Evolutionary conservation across 1,140 invertebrate genomes (phyloP), one percentile per base, ranked within the genome.

Genomic region (Intoshia linei): DNA sequence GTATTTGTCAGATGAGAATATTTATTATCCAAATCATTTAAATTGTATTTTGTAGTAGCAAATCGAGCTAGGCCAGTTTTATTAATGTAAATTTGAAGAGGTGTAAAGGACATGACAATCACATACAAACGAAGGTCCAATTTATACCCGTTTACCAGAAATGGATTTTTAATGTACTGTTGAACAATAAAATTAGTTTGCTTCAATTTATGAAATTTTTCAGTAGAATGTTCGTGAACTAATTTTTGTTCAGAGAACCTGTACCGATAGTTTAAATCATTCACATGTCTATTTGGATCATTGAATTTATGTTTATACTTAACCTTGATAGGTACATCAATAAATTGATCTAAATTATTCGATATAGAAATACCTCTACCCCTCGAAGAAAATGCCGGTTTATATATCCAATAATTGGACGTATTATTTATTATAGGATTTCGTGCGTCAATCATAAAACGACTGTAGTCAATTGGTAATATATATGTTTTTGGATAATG

Each of bases 1-100:
- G 72, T 73, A 52, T 84, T 83, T 1, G 77, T 83, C 20, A 83
- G 57, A 56, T 84, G 78, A 7, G 74, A 67, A 52, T 74, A 81
- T 42, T 71, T 69, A 48, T 83, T 79, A 39, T 71, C 67, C 25
- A 83, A 50, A 33, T 34, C 37, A 45, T 73, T 68, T 1, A 70
- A 69, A 51, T 71, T 69, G 48, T 74, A 81, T 44, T 71, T 65
- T 42, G 68, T 73, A 1, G 74, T 79, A 1, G 73, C 72, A 52
- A 81, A 78, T 47, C 73, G 68, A 37, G 48, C 55, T 22, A 58
- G 43, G 5, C 55, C 54, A 36, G 55, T 51, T 39, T 58, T 44
- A 37, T 52, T 50, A 11, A 57, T 40, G 37, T 57, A 57, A 14
- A 53, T 41, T 11, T 40, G 35, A 0, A 74, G 74, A 15, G 55